Evolutionary conservation across 2,888 invertebrate genomes (phyloP).

Genomic region (Microctonus hyperodae): DNA sequence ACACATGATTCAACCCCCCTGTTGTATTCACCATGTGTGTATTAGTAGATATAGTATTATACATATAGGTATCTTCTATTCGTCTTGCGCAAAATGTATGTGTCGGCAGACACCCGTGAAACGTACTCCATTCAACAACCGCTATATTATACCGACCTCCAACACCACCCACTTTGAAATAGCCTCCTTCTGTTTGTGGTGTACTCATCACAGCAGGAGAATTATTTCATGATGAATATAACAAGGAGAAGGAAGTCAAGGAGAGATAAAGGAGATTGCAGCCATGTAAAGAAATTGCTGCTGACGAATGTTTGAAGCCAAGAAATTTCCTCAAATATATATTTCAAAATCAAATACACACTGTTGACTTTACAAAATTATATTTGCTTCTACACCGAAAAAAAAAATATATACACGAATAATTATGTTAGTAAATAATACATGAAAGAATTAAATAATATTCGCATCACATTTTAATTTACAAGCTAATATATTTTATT

Average conservation of each 20-base stretch:
- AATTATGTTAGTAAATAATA: no score
- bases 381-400: no score
- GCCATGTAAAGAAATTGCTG: no score
- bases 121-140: conserved; percentile 50
- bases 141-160: conserved; percentile 32
- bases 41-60: background rate
- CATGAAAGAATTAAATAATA: no score
- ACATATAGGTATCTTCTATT: background rate
- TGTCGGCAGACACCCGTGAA: conserved; percentile 52
- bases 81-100: conserved; percentile 49
- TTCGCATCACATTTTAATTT: no score
- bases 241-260: background rate
- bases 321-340: background rate
- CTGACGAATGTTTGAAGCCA: background rate
- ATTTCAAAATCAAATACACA: no score
- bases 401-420: no score
- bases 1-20: background rate
- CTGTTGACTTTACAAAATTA: no score
- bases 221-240: background rate
- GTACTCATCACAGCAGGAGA: background rate
- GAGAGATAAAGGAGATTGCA: background rate
- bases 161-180: background rate
- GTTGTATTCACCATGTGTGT: no score
- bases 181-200: conserved; percentile 3
- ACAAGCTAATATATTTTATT: no score